Conservation (phyloP, 2,888 invertebrate genomes). For the Zygaena filipendulae region DNA sequence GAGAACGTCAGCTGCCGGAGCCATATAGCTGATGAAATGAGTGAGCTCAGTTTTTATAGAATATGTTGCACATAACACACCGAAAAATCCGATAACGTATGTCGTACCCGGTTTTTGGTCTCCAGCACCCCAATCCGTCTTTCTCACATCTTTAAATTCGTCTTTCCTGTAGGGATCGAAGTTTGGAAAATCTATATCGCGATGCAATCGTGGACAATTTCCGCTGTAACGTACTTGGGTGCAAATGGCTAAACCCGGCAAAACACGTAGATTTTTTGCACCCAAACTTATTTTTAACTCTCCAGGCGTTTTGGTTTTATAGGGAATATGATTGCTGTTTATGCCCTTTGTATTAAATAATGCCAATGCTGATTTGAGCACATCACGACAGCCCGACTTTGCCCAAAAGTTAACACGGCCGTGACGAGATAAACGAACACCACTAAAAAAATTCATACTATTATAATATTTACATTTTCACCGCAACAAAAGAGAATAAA, state of each 20-base stretch:
- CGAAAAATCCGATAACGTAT: conserved; percentile 63
- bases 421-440: conserved; percentile 19
- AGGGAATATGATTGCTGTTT: neutral
- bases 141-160: conserved; percentile 32
- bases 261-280: conserved; percentile 11
- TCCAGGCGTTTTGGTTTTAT: neutral
- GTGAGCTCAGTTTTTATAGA: conserved; percentile 67
- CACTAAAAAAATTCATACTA: conserved; percentile 30
- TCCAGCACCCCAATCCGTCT: conserved; percentile 37
- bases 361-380: conserved; percentile 14
- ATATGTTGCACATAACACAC: conserved; percentile 69
- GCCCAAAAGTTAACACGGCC: conserved; percentile 23
- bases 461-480: too few relatives aligned
- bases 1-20: conserved; percentile 77
- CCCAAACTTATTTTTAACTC: conserved; percentile 12
- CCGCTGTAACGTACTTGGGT: conserved; percentile 44
- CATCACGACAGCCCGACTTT: conserved; percentile 22
- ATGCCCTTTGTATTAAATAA: neutral
- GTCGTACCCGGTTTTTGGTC: conserved; percentile 48
- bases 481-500: too few relatives aligned
- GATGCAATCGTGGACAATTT: conserved; percentile 39
- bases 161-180: conserved; percentile 47
- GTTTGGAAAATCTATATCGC: conserved; percentile 40
- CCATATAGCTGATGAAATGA: conserved; percentile 70
- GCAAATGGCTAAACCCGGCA: conserved; percentile 21